Evolutionary conservation across 2,797 vertebrate species (phyloP).

Genomic region (Cossypha niveicapilla): DNA sequence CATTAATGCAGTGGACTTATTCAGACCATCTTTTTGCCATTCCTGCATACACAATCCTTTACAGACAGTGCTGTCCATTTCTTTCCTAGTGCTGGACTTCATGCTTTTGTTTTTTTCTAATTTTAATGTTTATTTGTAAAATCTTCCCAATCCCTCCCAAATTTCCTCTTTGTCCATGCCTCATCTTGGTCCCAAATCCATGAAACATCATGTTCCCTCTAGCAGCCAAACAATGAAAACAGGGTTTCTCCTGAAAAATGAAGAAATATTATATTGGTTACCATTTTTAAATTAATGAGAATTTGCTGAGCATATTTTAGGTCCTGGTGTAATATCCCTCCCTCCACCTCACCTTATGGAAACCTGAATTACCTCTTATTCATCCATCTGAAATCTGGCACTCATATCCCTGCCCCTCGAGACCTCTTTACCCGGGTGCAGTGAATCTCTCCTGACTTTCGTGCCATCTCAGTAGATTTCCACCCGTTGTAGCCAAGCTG

Average conservation of each 20-base stretch:
- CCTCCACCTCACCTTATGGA: neutral
- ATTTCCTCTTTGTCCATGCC: neutral
- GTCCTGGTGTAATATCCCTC: neutral
- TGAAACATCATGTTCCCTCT: neutral
- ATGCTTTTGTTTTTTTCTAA: neutral
- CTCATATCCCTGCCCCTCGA: neutral
- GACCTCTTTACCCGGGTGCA: neutral
- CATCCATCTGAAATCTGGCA: neutral
- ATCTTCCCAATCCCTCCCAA: neutral
- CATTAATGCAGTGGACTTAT: neutral
- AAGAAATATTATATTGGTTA: neutral
- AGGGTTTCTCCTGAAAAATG: neutral
- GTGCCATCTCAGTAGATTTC: conserved; percentile 41
- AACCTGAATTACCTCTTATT: neutral
- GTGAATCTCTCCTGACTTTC: neutral
- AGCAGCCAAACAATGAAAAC: neutral
- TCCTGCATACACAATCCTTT: neutral
- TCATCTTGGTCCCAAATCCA: neutral
- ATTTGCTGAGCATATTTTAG: neutral
- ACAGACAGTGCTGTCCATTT: neutral
- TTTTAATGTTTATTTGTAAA: neutral
- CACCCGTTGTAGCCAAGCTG: conserved; percentile 10
- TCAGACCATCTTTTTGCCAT: neutral
- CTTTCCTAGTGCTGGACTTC: neutral
- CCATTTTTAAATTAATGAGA: neutral